phyloP scores from a whole-genome alignment of 92 coral and sea anemone species.

The Muricea muricata region DNA sequence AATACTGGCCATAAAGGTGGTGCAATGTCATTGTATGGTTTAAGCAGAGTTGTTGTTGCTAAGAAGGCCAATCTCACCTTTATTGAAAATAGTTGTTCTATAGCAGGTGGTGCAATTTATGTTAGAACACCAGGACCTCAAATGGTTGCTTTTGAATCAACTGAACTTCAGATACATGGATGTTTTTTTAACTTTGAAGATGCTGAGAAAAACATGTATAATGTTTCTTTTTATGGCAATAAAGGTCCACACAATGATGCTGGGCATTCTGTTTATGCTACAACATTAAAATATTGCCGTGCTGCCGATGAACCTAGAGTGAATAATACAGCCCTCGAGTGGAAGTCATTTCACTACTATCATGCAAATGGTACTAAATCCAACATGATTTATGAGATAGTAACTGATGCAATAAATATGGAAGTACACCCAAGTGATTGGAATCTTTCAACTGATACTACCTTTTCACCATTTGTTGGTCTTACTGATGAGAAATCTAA shows the following conservation, averaged over 20 bases:
- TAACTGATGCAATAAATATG: conserved; percentile 83
- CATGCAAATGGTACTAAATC: conserved; percentile 26
- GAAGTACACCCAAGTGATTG: conserved; percentile 67
- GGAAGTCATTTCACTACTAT: conserved; percentile 66
- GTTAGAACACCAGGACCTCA: conserved; percentile 79
- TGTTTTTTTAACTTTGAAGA: conserved; percentile 71
- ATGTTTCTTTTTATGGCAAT: conserved; percentile 72
- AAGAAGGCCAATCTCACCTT: conserved; percentile 67
- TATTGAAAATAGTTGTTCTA: conserved; percentile 61
- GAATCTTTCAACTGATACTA: conserved; percentile 77
- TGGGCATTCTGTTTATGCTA: conserved; percentile 86
- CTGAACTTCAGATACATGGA: conserved; percentile 77
- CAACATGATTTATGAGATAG: conserved; percentile 62
- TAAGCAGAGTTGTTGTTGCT: conserved; percentile 73
- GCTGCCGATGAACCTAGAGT: conserved; percentile 58
- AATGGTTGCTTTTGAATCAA: conserved; percentile 81
- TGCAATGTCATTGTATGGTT: conserved; percentile 85
- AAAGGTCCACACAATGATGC: conserved; percentile 57
- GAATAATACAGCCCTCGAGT: conserved; percentile 74
- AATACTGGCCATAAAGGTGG: conserved; percentile 90
- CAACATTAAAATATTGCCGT: conserved; percentile 89
- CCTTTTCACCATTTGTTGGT: conserved; percentile 67
- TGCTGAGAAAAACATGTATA: conserved; percentile 76
- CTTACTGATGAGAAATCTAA: conserved; percentile 84
- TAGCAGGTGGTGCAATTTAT: conserved; percentile 90